Base-by-base conservation (phyloP, 2,888 invertebrate species). In the Ommatoiulus sabulosus region DNA sequence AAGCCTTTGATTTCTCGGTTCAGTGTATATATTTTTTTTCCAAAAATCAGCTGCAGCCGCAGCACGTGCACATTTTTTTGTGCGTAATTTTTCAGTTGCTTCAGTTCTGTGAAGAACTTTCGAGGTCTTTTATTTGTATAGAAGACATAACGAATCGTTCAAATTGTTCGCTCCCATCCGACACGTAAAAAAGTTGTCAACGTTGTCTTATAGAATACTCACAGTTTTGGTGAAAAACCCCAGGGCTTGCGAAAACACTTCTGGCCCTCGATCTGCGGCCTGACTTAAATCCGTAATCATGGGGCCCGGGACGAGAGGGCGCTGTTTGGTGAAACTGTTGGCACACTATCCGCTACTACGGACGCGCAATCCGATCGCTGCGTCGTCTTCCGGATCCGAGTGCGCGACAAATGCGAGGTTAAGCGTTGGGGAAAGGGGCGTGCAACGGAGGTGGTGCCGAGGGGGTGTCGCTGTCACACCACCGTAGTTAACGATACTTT, bases 171-270 rank as follows among this genome's bases (percentile, higher is more conserved):
- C 35, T 35, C 35, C 35, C 35, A 35, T 35, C 35, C 35, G 35
- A 35, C 35, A 35, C 35, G 35, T 35, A 35, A 1, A 35, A 0
- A 35, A 35, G n/a, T n/a, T n/a, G n/a, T n/a, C n/a, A n/a, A 12
- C 15, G 17, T 52, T 12, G n/a, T n/a, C n/a, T n/a, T n/a, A n/a
- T n/a, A 6, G n/a, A n/a, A 63, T 63, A 63, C 63, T 63, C 63
- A 63, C 63, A 63, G 63, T 63, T 63, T 63, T 63, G 63, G 63
- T 63, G 63, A 63, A 63, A 63, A 63, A 63, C 63, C 63, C 63
- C 63, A 63, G 63, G 63, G 63, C 63, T 63, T 63, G 63, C n/a
- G 63, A 63, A 63, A 63, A 63, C 63, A 63, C 63, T 63, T 63
- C 63, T 17, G 63, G 63, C 63, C 63, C 63, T 63, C 63, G 63